Base-by-base conservation (phyloP, 2,113 vertebrate genomes). In the Ciconia boyciana region DNA sequence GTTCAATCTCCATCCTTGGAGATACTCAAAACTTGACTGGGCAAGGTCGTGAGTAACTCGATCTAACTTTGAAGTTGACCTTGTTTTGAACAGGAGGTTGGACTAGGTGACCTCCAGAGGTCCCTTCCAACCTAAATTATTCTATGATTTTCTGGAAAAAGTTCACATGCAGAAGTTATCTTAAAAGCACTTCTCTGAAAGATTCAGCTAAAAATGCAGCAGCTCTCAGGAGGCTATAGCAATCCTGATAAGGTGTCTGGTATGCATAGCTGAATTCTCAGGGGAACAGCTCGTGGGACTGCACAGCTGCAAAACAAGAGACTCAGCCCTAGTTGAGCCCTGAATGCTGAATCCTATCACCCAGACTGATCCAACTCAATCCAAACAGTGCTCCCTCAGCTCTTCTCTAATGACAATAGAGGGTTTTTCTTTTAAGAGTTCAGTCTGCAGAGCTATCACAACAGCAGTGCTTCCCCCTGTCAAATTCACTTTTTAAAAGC, bases 351-450 rank as follows among this genome's bases (percentile, higher is more conserved):
- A 94, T 91, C 41, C 89, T 84, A 85, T 93, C 91, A 58, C 89
- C 88, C 84, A 85, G 78, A 71, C 92, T 79, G 96, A 96, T 95
- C 89, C 96, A 88, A 48, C 85, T 64, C 97, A 95, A 85, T 92
- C 81, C 95, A 96, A 95, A 96, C 88, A 94, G 3, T 92, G 95
- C 93, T 96, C 95, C 84, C 91, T 90, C 92, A 93, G 96, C 92
- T 94, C 83, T 94, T 96, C 96, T 94, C 93, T 91, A 22, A 91
- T 70, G 83, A 96, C 93, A 96, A 96, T 70, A 72, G 81, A 52
- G 29, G 0, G 84, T 80, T 91, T 87, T 72, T 25, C n/a, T 90
- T 87, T 90, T 88, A 95, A 92, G 91, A 92, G 80, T 43, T 90
- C 89, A 89, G 93, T 69, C 92, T 90, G 16, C 72, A 83, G 76